Base-by-base conservation (phyloP, 2,113 vertebrate genomes). In the Zapus hudsonius region DNA sequence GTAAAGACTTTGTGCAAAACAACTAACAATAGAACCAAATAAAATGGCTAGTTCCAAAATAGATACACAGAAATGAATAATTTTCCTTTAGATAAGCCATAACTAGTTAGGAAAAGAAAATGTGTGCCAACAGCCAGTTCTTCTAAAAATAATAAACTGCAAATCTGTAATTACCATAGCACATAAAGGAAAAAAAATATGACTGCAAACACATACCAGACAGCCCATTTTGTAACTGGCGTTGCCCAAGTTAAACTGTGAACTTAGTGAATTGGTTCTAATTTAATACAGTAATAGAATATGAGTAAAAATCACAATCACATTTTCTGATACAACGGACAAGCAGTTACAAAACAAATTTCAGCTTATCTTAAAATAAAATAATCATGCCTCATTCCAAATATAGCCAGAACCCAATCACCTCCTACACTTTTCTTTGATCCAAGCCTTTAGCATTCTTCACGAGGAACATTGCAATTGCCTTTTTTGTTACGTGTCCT, bases 1-100 rank as follows among this genome's bases (percentile, higher is more conserved):
- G 23, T n/a, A 85, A 96, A 83, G 64, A 57, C n/a, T 8, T 75
- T 44, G 20, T n/a, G 29, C 73, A 93, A 81, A 64, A 33, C 67
- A 61, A 55, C 33, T 23, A 61, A 80, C 81, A 27, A 86, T 63
- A 73, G 27, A 73, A 31, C 73, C 55, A 38, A 74, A 33, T 76
- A 86, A 94, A 87, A 73, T 57, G 47, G 1, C 9, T 57, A 79
- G 9, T 55, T 40, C 63, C 25, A 78, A 79, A 83, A 79, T n/a
- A 78, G 83, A 89, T 44, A 70, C 13, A 33, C 31, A 89, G 59
- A 92, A 59, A n/a, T 42, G 29, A 76, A 9, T 61, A 38, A 19
- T 74, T 86, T 92, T 78, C n/a, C 42, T 90, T 10, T 80, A 36
- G 16, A 38, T 84, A 7, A 80, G 1, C 7, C 29, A 29, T 73